Conservation (phyloP, 2,113 vertebrate genomes). For the Origma solitaria region DNA sequence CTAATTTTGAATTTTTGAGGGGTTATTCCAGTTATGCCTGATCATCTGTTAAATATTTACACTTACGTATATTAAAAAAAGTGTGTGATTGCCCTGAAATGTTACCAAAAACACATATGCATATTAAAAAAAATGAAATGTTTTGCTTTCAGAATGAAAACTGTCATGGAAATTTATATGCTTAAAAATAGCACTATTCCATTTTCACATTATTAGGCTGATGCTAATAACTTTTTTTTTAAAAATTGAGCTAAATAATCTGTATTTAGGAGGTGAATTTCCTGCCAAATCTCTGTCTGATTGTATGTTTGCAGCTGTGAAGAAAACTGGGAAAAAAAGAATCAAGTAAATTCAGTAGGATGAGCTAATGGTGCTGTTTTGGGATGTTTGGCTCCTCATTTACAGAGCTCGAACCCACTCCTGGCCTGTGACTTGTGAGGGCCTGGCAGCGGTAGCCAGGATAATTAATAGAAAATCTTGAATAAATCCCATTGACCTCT, state of each 20-base stretch:
- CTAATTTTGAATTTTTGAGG: background rate
- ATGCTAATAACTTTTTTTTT: background rate
- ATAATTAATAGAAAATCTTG: background rate
- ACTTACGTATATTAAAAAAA: fast-evolving
- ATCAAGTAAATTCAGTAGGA: background rate
- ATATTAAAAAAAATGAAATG: background rate
- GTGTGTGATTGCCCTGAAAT: background rate
- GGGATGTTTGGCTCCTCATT: background rate
- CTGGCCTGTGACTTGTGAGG: background rate
- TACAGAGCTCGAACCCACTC: background rate
- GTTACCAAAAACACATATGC: background rate
- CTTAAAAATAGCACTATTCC: background rate
- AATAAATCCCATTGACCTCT: background rate
- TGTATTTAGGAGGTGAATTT: background rate
- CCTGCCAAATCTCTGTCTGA: background rate
- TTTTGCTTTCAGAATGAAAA: background rate
- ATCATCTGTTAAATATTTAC: background rate
- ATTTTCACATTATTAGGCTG: background rate
- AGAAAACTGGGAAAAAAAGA: background rate
- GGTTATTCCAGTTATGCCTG: background rate
- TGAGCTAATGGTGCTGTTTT: background rate
- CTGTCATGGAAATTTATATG: background rate
- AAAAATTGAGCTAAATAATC: background rate
- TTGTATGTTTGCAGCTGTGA: background rate
- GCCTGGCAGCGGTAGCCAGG: background rate